Conservation (phyloP, 1,140 invertebrate genomes). For the Drosophila pruinosa region DNA sequence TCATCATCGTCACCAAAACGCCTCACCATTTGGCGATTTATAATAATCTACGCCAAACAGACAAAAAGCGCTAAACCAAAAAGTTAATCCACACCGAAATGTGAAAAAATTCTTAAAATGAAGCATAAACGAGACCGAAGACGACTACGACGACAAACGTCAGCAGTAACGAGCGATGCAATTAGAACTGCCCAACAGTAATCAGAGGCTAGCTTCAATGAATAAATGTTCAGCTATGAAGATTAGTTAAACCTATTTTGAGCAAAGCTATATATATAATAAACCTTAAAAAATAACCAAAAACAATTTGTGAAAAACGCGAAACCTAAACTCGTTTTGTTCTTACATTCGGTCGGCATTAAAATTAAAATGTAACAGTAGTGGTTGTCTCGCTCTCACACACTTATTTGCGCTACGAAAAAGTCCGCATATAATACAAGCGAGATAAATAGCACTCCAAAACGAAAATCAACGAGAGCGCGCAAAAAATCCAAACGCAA, state of each 20-base stretch:
- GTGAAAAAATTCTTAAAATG: slow-evolving; percentile 44
- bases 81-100: slow-evolving; percentile 61
- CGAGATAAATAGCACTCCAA: slow-evolving; percentile 47
- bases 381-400: slow-evolving; percentile 45
- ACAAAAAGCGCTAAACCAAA: slow-evolving; percentile 21
- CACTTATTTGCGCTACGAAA: slow-evolving; percentile 17
- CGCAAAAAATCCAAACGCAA: slow-evolving; percentile 44
- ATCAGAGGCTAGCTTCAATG: not conserved
- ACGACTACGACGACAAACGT: slow-evolving; percentile 47
- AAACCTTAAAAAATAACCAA: not conserved
- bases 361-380: slow-evolving; percentile 36
- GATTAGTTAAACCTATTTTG: not conserved
- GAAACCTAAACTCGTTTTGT: slow-evolving; percentile 49
- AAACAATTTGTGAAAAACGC: slow-evolving; percentile 46
- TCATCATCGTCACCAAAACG: slow-evolving; percentile 49
- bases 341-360: slow-evolving; percentile 42
- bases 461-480: slow-evolving; percentile 44
- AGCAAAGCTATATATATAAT: slow-evolving; percentile 13
- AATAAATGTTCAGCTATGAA: not conserved
- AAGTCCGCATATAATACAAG: slow-evolving; percentile 39
- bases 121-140: slow-evolving; percentile 44
- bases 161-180: slow-evolving; percentile 42
- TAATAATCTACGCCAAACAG: not conserved
- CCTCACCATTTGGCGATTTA: slow-evolving; percentile 8
- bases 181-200: slow-evolving; percentile 12